Base-by-base conservation (phyloP, 2,113 vertebrate species). In the Passer montanus region DNA sequence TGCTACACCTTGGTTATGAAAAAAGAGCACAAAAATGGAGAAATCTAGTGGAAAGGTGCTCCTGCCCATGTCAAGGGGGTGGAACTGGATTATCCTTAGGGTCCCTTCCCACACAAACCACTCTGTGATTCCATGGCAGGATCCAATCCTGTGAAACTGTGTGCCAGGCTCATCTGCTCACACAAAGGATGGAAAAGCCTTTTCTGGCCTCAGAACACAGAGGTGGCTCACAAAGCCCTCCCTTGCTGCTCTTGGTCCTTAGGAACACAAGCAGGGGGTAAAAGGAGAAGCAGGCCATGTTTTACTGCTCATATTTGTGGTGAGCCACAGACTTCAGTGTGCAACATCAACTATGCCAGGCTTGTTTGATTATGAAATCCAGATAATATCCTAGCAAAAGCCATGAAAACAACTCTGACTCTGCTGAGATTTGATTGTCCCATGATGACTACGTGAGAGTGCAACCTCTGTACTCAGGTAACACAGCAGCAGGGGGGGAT, bases 371-470 rank as follows among this genome's bases (percentile, higher is more conserved):
- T 35, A 18, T 31, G 69, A 84, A 95, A 92, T 73, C 49, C 44
- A 60, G 64, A 55, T 16, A 41, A 68, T 7, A 68, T 7, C 49
- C 37, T 10, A 37, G 50, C 31, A 39, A 55, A 46, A 74, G 5
- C 50, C 46, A 28, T 2, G 10, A n/a, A 74, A 75, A 46, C 58
- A 50, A 6, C 53, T 62, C 53, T 10, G 0, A 0, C 26, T 37
- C 28, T 4, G 5, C 37, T 4, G 11, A 46, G 44, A 9, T 37
- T 60, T 64, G 30, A 26, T 8, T 19, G 44, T 52, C 26, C 59
- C 53, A 6, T 2, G 4, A 30, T 13, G 27, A n/a, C 15, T 33
- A 3, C 0, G 0, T 58, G 70, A 49, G 19, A 72, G 47, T 0
- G 7, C 7, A 37, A 12, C 17, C 28, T 7, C 2, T 62, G 14